Percentiles rank a stretch among this genome's conserved stretches.
These are phyloP conservation scores for Phenganax stokvisi DNA, from an alignment of 92 coral and sea anemone genomes.

Conservation along the genomic window DNA sequence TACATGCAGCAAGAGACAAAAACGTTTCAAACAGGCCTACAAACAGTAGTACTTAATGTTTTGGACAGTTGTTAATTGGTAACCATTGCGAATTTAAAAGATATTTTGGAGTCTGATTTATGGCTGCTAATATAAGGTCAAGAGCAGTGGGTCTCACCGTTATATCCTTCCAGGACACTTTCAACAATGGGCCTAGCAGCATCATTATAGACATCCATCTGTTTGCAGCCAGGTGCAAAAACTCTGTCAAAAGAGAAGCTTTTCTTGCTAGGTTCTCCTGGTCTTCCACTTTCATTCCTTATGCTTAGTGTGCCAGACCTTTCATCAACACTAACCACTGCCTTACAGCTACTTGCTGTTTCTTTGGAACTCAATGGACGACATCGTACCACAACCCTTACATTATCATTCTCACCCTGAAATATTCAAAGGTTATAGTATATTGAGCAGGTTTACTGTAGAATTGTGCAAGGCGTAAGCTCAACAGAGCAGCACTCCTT, in stretches of 20 bases:
- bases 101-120: too few species aligned
- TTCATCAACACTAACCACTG: conserved; percentile 82
- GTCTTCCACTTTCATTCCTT: conserved; percentile 57
- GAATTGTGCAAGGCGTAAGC: too few species aligned
- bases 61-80: too few species aligned
- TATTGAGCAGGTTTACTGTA: too few species aligned
- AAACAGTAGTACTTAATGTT: too few species aligned
- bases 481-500: too few species aligned
- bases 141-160: conserved; percentile 52
- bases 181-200: conserved; percentile 95
- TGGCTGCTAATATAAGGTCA: neutral
- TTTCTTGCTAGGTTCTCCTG: conserved; percentile 72
- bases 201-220: conserved; percentile 93
- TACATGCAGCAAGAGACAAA: too few species aligned
- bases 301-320: conserved; percentile 77
- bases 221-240: conserved; percentile 79
- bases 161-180: conserved; percentile 89
- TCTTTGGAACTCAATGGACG: conserved; percentile 98
- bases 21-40: too few species aligned
- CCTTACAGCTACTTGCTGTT: conserved; percentile 58
- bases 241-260: conserved; percentile 91
- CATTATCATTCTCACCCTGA: conserved; percentile 71
- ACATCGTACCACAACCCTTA: conserved; percentile 97
- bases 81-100: too few species aligned
- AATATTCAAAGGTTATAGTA: neutral